Evolutionary conservation across 2,113 vertebrate species (phyloP).

Genomic region (Brachirus orientalis): DNA sequence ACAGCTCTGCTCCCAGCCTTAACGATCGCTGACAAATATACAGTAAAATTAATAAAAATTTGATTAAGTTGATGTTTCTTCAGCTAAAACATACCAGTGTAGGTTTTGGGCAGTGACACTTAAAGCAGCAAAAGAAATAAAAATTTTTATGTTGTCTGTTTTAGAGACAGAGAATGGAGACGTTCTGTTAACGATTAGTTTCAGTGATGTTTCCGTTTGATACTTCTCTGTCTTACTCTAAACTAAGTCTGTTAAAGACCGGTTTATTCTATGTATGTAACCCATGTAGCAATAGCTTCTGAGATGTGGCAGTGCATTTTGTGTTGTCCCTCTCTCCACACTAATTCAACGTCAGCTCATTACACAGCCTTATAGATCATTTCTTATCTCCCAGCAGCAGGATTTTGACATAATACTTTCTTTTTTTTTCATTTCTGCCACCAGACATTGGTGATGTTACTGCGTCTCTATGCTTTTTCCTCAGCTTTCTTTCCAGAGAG

Average conservation of each 20-base stretch:
- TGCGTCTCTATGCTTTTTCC: background rate
- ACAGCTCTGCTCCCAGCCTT: background rate
- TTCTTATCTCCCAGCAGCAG: slow-evolving; percentile 51
- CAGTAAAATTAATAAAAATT: too few species aligned
- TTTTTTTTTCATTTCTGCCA: background rate
- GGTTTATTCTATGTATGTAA: slow-evolving; percentile 9
- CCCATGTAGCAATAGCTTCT: background rate
- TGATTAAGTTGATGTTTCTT: too few species aligned
- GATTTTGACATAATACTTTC: slow-evolving; percentile 23
- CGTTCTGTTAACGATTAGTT: too few species aligned
- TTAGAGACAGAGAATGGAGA: too few species aligned
- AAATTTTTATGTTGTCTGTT: too few species aligned
- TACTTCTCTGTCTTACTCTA: too few species aligned
- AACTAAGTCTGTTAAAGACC: background rate
- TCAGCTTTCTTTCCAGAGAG: slow-evolving; percentile 13
- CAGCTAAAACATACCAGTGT: too few species aligned
- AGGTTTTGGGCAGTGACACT: too few species aligned
- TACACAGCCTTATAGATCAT: slow-evolving; percentile 33
- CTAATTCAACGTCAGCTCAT: slow-evolving; percentile 60
- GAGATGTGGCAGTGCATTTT: background rate
- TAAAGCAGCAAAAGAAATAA: too few species aligned
- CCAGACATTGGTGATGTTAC: slow-evolving; percentile 1
- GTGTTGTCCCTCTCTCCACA: slow-evolving; percentile 22
- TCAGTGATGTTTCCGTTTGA: too few species aligned
- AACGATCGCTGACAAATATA: background rate